Evolutionary conservation across 2,888 invertebrate species (phyloP).

Genomic region (Drosophila lutescens): DNA sequence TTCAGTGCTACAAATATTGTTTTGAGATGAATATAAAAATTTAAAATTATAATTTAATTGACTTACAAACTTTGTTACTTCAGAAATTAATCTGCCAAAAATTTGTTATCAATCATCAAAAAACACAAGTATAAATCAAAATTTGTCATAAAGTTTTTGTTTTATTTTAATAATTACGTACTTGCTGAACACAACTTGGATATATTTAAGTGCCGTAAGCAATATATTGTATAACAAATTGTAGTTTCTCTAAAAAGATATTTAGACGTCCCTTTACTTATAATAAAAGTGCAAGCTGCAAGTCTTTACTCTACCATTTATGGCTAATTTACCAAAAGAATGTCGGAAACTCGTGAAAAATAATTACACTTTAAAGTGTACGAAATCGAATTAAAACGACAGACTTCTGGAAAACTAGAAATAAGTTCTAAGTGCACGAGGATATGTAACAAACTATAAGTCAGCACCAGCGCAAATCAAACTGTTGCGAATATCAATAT

Average conservation of each 20-base stretch:
- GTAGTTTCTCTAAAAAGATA: slow-evolving; percentile 4
- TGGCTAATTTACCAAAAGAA: slow-evolving; percentile 5
- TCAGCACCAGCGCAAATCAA: slow-evolving; percentile 12
- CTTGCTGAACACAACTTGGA: slow-evolving; percentile 21
- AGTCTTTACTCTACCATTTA: slow-evolving; percentile 18
- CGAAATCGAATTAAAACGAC: neutral
- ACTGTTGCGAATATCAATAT: slow-evolving; percentile 19
- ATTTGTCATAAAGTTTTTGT: neutral
- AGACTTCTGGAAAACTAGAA: neutral
- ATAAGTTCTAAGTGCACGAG: slow-evolving; percentile 10
- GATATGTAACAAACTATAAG: slow-evolving; percentile 28
- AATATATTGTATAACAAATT: neutral
- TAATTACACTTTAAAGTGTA: neutral
- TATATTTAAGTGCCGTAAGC: slow-evolving; percentile 10
- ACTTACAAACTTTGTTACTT: too few species aligned
- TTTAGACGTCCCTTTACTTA: slow-evolving; percentile 8
- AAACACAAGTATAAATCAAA: neutral
- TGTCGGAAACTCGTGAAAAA: neutral
- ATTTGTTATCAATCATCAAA: neutral
- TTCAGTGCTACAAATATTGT: neutral
- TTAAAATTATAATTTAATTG: neutral
- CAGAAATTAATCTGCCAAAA: too few species aligned
- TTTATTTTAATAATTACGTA: slow-evolving; percentile 22
- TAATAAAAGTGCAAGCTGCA: slow-evolving; percentile 17
- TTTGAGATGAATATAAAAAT: neutral